A percentile compares a stretch with the other conserved stretches of the same genome.
Evolutionary conservation across 2,113 vertebrate species (phyloP).

Genomic region (Eulemur macaco): DNA sequence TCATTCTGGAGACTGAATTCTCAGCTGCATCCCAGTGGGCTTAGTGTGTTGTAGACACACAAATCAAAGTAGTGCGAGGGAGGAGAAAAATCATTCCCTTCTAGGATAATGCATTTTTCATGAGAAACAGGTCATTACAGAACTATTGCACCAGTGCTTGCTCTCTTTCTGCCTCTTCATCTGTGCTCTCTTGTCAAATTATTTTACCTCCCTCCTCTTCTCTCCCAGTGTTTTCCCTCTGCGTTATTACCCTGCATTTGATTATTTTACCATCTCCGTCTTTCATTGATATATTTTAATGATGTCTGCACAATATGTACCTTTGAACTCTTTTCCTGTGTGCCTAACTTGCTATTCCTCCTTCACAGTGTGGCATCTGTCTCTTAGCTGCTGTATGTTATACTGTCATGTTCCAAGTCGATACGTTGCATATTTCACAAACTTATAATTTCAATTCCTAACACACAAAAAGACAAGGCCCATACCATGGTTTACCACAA

Average conservation of each 20-base stretch:
- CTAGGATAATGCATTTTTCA: constrained; percentile 7
- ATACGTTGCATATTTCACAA: neutral
- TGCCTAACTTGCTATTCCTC: neutral
- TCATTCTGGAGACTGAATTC: constrained; percentile 29
- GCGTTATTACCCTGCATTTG: neutral
- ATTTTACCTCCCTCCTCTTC: neutral
- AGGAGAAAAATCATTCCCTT: constrained; percentile 4
- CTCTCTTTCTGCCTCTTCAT: neutral
- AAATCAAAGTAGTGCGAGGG: constrained; percentile 5
- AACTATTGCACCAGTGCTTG: neutral
- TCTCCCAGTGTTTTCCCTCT: neutral
- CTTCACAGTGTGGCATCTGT: neutral
- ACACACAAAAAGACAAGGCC: constrained; percentile 21
- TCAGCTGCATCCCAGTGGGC: neutral
- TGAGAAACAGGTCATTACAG: constrained; percentile 46
- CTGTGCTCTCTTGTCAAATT: constrained; percentile 16
- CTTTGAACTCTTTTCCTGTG: neutral
- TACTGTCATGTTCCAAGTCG: neutral
- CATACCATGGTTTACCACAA: neutral
- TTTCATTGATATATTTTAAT: neutral
- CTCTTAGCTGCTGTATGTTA: neutral
- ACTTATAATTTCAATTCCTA: constrained; percentile 31
- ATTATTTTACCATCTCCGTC: neutral
- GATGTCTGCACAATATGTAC: neutral
- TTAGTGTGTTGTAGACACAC: constrained; percentile 4